Conservation (phyloP, 1,140 invertebrate genomes). For the Orius laevigatus region DNA sequence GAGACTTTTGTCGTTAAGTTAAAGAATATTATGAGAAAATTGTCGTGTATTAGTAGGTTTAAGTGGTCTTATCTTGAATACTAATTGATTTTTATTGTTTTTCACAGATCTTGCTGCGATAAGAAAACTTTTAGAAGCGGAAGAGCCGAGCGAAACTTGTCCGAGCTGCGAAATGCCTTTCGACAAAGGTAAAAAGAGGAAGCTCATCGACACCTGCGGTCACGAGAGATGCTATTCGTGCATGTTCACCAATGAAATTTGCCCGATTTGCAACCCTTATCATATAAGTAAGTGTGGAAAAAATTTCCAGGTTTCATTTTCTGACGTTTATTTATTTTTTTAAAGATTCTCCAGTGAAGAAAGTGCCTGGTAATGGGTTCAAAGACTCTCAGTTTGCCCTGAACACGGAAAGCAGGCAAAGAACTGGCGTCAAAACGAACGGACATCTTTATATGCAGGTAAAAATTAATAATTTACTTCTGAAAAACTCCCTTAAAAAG, state of each 20-base stretch:
- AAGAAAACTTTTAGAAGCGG: slow-evolving; percentile 40
- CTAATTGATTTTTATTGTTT: slow-evolving; percentile 20
- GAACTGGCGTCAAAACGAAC: slow-evolving; percentile 43
- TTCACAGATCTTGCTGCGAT: slow-evolving; percentile 58
- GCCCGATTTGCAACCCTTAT: slow-evolving; percentile 55
- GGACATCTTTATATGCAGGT: slow-evolving; percentile 44
- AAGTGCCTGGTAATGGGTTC: slow-evolving; percentile 15
- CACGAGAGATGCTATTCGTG: slow-evolving; percentile 88
- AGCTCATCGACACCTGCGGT: slow-evolving; percentile 82
- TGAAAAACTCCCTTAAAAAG: background rate
- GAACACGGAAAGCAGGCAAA: slow-evolving; percentile 20
- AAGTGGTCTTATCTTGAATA: no score
- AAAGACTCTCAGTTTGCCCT: slow-evolving; percentile 3
- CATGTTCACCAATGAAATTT: slow-evolving; percentile 77
- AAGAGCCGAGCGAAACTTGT: slow-evolving; percentile 40
- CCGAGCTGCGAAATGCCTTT: slow-evolving; percentile 80
- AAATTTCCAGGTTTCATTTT: background rate
- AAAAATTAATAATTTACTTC: slow-evolving; percentile 8
- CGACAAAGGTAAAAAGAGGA: slow-evolving; percentile 86
- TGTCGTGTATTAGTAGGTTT: no score
- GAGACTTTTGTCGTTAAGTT: no score
- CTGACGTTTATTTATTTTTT: slow-evolving; percentile 2
- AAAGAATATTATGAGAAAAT: no score
- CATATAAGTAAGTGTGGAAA: slow-evolving; percentile 2
- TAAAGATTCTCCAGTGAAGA: slow-evolving; percentile 22